Base-by-base conservation (phyloP, 2,888 invertebrate species). In the Drosophila seclusa region DNA sequence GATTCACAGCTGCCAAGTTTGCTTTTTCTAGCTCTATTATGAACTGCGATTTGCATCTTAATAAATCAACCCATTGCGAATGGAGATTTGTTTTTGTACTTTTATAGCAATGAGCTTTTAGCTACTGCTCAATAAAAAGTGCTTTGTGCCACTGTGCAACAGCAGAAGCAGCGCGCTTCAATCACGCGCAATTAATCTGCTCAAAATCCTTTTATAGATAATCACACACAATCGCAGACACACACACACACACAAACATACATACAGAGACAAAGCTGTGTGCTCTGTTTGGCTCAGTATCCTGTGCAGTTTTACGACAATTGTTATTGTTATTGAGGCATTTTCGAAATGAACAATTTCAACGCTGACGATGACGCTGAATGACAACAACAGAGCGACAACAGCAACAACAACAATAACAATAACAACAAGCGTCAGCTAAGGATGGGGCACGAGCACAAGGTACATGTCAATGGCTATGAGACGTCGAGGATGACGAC, bases 181-280 rank as follows among this genome's bases (percentile, higher is more conserved):
- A 85, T 85, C 85, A 85, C 89, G 82, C 89, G 80, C 90, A 89
- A 88, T 88, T 90, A 90, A 88, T 90, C 87, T 88, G 90, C 90
- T 89, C 87, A 68, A 87, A 88, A 88, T 88, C 89, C 88, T 90
- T 90, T 90, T 88, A 90, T 89, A 90, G 89, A 89, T 89, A 90
- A 88, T 87, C 89, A 76, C 77, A 84, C 86, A 88, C 86, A 80
- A 79, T 79, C 79, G 69, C 70, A 76, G 74, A 63, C 60, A 65
- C 40, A 68, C 61, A 73, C 40, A 68, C 16, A 67, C 34, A 40
- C 6, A 21, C 21, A 21, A 2, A 38, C 48, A 32, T 6, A 64
- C 11, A 45, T 8, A 63, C 50, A 48, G n/a, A 57, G 59, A 54
- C 59, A 70, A 55, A 70, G 66, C 64, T 68, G 4, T 68, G 59